Evolutionary conservation across 92 coral and sea anemone genomes (phyloP).

Genomic region (Phenganax marumi): DNA sequence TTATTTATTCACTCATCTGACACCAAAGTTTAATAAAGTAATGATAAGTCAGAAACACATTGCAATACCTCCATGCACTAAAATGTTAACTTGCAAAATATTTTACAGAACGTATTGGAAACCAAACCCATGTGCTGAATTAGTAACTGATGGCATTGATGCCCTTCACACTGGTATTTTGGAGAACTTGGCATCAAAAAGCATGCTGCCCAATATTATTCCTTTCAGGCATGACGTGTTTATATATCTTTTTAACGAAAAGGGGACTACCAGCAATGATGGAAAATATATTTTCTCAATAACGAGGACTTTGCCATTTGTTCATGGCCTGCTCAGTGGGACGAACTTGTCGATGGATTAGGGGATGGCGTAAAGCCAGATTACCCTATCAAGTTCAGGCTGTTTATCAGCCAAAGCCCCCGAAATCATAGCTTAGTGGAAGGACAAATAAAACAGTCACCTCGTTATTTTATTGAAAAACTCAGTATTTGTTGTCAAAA

Average conservation of each 20-base stretch:
- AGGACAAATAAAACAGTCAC: slow-evolving; percentile 3
- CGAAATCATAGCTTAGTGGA: slow-evolving; percentile 3
- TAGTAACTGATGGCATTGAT: slow-evolving; percentile 1
- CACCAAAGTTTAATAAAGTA: no score
- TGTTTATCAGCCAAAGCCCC: slow-evolving; percentile 8
- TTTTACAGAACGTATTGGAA: no score
- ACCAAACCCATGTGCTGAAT: neutral
- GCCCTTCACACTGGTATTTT: slow-evolving; percentile 1
- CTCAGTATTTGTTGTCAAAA: slow-evolving; percentile 20
- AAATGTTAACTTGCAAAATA: no score
- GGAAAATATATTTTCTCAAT: neutral
- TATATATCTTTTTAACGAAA: neutral
- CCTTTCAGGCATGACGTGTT: slow-evolving; percentile 9
- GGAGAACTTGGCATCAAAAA: slow-evolving; percentile 9
- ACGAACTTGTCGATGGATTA: neutral
- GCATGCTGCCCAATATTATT: neutral
- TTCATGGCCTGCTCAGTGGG: slow-evolving; percentile 11
- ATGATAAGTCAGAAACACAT: no score
- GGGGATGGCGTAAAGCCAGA: slow-evolving; percentile 12
- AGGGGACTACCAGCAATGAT: slow-evolving; percentile 8
- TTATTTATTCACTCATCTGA: no score
- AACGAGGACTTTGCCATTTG: slow-evolving; percentile 14
- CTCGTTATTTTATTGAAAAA: neutral
- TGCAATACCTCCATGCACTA: no score
- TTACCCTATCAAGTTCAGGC: neutral